Evolutionary conservation across 2,113 vertebrate genomes (phyloP).

Genomic region (Chinchilla lanigera): DNA sequence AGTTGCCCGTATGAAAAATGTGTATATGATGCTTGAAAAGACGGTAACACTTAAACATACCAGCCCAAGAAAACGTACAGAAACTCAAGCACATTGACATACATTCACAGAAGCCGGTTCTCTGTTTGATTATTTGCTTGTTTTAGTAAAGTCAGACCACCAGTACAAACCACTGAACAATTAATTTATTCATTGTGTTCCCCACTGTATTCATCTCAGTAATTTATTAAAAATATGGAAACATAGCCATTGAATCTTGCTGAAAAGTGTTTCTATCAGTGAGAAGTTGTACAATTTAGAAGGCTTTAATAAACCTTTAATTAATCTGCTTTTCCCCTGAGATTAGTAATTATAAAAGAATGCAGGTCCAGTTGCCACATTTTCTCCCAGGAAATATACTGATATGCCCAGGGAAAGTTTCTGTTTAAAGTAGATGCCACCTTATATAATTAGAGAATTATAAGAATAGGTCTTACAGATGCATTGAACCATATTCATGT

Average conservation of each 20-base stretch:
- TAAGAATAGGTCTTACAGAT: neutral
- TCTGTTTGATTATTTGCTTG: neutral
- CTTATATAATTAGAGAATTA: slow-evolving; percentile 30
- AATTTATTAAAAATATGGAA: slow-evolving; percentile 59
- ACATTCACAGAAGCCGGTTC: neutral
- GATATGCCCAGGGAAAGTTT: neutral
- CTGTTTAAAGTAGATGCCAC: slow-evolving; percentile 42
- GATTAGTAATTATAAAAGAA: slow-evolving; percentile 44
- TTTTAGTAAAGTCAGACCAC: neutral
- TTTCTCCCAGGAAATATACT: slow-evolving; percentile 54
- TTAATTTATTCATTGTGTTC: slow-evolving; percentile 47
- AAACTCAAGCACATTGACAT: slow-evolving; percentile 26
- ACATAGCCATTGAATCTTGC: slow-evolving; percentile 17
- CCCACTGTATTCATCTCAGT: neutral
- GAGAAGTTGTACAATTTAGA: slow-evolving; percentile 41
- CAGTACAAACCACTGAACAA: neutral
- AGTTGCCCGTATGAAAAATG: neutral
- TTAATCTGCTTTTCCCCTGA: neutral
- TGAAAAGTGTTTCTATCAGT: slow-evolving; percentile 44
- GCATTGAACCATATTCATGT: neutral
- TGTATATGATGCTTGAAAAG: neutral
- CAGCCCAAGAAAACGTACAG: neutral
- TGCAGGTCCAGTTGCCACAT: neutral
- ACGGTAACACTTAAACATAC: neutral
- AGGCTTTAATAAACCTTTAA: slow-evolving; percentile 63